Conservation (phyloP, 2,797 vertebrate genomes). For the Babyrousa celebensis region DNA sequence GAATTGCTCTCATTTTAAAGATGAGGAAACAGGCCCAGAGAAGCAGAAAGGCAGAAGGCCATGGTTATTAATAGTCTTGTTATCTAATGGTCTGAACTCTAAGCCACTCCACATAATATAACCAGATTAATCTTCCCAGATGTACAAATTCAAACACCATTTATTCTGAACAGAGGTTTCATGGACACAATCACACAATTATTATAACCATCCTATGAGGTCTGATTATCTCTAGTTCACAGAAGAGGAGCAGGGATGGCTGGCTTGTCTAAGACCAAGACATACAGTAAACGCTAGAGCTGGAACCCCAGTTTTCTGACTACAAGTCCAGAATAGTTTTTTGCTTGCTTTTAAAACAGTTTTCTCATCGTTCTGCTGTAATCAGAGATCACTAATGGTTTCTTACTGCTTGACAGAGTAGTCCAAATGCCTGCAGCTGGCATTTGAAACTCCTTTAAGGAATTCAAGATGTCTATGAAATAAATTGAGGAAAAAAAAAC, state of each 20-base stretch:
- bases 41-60: not conserved
- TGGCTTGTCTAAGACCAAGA: not conserved
- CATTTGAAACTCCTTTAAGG: conserved; percentile 34
- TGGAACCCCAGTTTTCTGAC: not conserved
- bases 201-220: not conserved
- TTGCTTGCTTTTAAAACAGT: not conserved
- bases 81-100: not conserved
- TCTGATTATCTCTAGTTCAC: not conserved
- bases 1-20: conserved; percentile 6
- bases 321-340: not conserved
- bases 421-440: conserved; percentile 23
- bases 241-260: not conserved
- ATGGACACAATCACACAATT: not conserved
- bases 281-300: not conserved
- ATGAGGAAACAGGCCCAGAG: not conserved
- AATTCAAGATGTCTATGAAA: conserved; percentile 49
- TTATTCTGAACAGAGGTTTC: not conserved
- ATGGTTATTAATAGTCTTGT: not conserved
- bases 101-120: not conserved
- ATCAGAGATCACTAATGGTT: not conserved
- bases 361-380: not conserved
- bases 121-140: not conserved
- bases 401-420: not conserved
- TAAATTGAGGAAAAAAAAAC: conserved; percentile 15
- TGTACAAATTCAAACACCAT: not conserved